Evolutionary conservation across 2,888 invertebrate genomes (phyloP).

Genomic region (Linyphia triangularis): DNA sequence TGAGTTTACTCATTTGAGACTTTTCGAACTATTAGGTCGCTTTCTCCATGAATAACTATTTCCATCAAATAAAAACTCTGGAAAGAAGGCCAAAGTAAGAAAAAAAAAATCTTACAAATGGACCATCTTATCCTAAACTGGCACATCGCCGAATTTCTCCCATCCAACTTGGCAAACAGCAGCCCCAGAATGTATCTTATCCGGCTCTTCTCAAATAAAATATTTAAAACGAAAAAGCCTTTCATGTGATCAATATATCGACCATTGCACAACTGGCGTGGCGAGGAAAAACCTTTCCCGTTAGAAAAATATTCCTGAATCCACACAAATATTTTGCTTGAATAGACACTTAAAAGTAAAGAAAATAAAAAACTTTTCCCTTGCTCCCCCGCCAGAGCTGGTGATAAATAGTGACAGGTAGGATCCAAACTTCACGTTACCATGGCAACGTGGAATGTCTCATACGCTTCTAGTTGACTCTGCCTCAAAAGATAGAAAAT

Average conservation of each 20-base stretch:
- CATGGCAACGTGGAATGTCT: slow-evolving; percentile 48
- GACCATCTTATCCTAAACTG: slow-evolving; percentile 19
- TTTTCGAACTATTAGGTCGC: not conserved
- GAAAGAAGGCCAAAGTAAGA: not conserved
- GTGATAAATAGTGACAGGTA: slow-evolving; percentile 60
- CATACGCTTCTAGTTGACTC: slow-evolving; percentile 43
- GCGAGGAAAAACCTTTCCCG: slow-evolving; percentile 1
- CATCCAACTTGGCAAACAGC: slow-evolving; percentile 35
- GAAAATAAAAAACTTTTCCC: slow-evolving; percentile 4
- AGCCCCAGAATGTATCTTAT: slow-evolving; percentile 45
- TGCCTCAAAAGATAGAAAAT: slow-evolving; percentile 50
- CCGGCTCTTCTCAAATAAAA: slow-evolving; percentile 13
- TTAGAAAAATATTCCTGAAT: slow-evolving; percentile 49
- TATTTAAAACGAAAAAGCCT: slow-evolving; percentile 39
- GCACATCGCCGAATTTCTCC: slow-evolving; percentile 30
- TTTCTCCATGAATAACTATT: not conserved
- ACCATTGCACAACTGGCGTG: not conserved
- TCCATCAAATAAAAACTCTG: not conserved
- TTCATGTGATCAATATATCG: slow-evolving; percentile 38
- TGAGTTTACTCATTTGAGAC: too few species aligned
- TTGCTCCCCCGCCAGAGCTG: not conserved
- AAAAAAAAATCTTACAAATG: not conserved
- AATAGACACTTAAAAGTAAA: not conserved
- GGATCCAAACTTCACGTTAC: slow-evolving; percentile 33
- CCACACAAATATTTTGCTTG: slow-evolving; percentile 23